phyloP scores from a whole-genome alignment of 1,140 invertebrate species.

The Aphelinus certus region DNA sequence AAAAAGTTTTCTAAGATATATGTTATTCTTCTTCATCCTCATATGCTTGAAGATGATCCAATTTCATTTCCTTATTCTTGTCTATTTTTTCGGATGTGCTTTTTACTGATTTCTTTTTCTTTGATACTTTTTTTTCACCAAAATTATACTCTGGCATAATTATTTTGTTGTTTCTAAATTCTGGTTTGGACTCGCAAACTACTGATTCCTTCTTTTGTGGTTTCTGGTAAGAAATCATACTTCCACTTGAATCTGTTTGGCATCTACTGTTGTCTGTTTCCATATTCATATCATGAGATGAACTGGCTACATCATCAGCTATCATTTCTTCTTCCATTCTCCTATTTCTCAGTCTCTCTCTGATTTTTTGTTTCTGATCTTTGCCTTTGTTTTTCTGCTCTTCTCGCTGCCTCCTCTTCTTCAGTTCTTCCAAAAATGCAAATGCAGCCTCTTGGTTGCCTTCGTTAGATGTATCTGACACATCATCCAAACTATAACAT shows the following conservation, averaged over 20 bases:
- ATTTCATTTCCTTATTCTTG: slow-evolving; percentile 62
- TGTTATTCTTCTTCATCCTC: slow-evolving; percentile 62
- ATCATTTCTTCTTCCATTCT: slow-evolving; percentile 46
- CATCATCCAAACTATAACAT: slow-evolving; percentile 79
- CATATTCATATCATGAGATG: too few relatives aligned
- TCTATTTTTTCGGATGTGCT: slow-evolving; percentile 52
- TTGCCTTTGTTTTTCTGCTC: slow-evolving; percentile 24
- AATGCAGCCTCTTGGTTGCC: slow-evolving; percentile 78
- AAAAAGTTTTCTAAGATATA: not conserved
- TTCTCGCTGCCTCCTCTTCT: slow-evolving; percentile 64
- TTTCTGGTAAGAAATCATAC: slow-evolving; percentile 40
- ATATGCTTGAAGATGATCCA: slow-evolving; percentile 72
- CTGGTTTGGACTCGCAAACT: slow-evolving; percentile 61
- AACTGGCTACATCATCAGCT: not conserved
- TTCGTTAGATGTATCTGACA: slow-evolving; percentile 77
- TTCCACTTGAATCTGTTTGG: not conserved
- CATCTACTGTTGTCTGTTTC: not conserved
- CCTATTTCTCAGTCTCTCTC: slow-evolving; percentile 45
- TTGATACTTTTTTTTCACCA: slow-evolving; percentile 67
- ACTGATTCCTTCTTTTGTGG: slow-evolving; percentile 29
- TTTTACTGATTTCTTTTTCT: slow-evolving; percentile 65
- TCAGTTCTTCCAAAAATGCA: slow-evolving; percentile 74
- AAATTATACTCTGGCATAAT: slow-evolving; percentile 85
- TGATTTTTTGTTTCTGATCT: slow-evolving; percentile 49
- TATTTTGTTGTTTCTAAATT: slow-evolving; percentile 74